phyloP scores from a whole-genome alignment of 2,888 invertebrate genomes.

The Drosophila cognata region DNA sequence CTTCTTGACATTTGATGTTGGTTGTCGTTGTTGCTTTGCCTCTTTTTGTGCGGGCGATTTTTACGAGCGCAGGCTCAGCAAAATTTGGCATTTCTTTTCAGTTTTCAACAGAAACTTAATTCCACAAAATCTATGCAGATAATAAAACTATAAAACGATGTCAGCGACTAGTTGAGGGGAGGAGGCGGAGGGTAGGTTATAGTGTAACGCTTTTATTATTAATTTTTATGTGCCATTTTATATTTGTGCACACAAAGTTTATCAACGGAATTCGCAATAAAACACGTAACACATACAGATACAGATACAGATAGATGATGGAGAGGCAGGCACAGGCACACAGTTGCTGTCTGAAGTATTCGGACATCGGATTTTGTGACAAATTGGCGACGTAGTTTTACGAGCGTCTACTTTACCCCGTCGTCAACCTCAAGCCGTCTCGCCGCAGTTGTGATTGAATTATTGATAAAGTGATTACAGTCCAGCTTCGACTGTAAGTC shows the following conservation, averaged over 20 bases:
- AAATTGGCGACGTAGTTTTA: constrained; percentile 70
- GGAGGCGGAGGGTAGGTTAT: not conserved
- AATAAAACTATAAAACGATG: constrained; percentile 76
- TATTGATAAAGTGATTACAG: constrained; percentile 78
- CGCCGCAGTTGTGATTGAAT: constrained; percentile 70
- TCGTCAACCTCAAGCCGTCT: not conserved
- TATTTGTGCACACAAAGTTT: constrained; percentile 52
- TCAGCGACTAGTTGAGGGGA: constrained; percentile 4
- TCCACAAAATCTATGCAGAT: constrained; percentile 37
- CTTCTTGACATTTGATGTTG: constrained; percentile 37
- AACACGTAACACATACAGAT: constrained; percentile 57
- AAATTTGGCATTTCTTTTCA: constrained; percentile 35
- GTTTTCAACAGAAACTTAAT: constrained; percentile 40
- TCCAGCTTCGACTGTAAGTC: constrained; percentile 19
- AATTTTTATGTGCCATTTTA: constrained; percentile 75
- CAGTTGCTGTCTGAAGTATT: constrained; percentile 41
- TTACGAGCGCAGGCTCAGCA: constrained; percentile 76
- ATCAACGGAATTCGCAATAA: constrained; percentile 65
- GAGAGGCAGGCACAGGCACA: not conserved
- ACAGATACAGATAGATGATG: not conserved
- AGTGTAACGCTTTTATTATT: constrained; percentile 72
- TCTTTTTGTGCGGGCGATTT: constrained; percentile 30
- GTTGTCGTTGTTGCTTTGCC: not conserved
- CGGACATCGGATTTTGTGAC: constrained; percentile 19
- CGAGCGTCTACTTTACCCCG: constrained; percentile 48